Conservation (phyloP, 2,113 vertebrate genomes). For the Patagioenas fasciata region DNA sequence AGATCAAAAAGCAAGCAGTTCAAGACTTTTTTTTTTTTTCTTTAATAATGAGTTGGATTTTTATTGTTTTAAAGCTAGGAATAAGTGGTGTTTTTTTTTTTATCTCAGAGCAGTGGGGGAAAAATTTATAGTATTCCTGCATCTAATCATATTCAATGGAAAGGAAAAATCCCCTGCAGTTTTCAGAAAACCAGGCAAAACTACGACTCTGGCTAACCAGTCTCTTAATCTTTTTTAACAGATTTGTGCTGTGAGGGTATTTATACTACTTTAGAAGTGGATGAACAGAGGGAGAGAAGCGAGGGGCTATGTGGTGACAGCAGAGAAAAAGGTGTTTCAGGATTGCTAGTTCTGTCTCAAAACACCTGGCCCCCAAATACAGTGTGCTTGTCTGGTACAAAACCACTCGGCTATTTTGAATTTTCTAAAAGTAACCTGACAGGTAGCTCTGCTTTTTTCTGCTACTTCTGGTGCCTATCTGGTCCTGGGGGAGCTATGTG, state of each 20-base stretch:
- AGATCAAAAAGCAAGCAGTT: background rate
- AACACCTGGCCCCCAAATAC: rapidly evolving
- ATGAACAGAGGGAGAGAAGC: background rate
- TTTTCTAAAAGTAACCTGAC: background rate
- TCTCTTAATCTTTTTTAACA: background rate
- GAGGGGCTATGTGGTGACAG: background rate
- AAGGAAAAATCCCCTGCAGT: background rate
- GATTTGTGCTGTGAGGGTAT: background rate
- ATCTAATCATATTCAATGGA: background rate
- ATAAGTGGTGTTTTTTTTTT: background rate
- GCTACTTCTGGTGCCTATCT: background rate
- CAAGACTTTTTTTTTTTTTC: too few relatives aligned
- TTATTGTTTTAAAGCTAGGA: background rate
- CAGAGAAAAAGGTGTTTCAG: background rate
- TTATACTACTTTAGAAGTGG: background rate
- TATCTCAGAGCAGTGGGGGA: background rate
- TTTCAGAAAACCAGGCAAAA: background rate
- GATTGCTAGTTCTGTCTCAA: background rate
- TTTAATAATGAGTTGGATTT: background rate
- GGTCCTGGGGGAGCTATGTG: background rate
- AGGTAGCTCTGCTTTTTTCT: background rate
- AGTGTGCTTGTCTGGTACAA: rapidly evolving
- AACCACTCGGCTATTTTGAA: background rate
- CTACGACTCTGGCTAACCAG: too few relatives aligned
- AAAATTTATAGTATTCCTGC: background rate